Conservation (phyloP, 2,888 invertebrate species). For the Nomada ruficornis region DNA sequence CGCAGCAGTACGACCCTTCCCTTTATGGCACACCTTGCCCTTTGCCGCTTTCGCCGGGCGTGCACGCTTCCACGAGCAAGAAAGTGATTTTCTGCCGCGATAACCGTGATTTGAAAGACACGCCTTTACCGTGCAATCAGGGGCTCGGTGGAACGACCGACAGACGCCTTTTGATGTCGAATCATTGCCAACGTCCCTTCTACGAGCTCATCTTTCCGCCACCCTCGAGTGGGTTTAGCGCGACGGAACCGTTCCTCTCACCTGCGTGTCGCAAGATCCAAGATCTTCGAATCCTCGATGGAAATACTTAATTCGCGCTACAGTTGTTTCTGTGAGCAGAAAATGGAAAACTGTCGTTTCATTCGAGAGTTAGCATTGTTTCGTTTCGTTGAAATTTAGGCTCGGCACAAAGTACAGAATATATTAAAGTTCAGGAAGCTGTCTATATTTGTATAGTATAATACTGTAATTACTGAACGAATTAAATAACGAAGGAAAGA, state of each 20-base stretch:
- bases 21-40: slow-evolving; percentile 49
- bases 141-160: slow-evolving; percentile 51
- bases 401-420: no score
- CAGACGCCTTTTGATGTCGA: slow-evolving; percentile 71
- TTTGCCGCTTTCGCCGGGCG: slow-evolving; percentile 47
- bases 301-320: background rate
- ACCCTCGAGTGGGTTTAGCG: slow-evolving; percentile 36
- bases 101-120: slow-evolving; percentile 67
- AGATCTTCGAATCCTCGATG: slow-evolving; percentile 11
- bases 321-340: background rate
- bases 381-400: background rate
- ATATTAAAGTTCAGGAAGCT: no score
- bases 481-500: no score
- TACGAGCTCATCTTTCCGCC: slow-evolving; percentile 36
- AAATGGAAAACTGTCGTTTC: background rate
- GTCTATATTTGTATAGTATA: no score
- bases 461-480: no score
- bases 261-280: slow-evolving; percentile 13
- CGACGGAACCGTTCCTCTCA: slow-evolving; percentile 25
- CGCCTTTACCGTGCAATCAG: slow-evolving; percentile 57
- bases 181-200: slow-evolving; percentile 49
- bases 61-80: slow-evolving; percentile 54
- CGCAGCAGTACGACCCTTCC: slow-evolving; percentile 17
- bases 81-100: slow-evolving; percentile 67
- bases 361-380: background rate